phyloP scores from a whole-genome alignment of 1,140 invertebrate genomes.

The Papilio glaucus region DNA sequence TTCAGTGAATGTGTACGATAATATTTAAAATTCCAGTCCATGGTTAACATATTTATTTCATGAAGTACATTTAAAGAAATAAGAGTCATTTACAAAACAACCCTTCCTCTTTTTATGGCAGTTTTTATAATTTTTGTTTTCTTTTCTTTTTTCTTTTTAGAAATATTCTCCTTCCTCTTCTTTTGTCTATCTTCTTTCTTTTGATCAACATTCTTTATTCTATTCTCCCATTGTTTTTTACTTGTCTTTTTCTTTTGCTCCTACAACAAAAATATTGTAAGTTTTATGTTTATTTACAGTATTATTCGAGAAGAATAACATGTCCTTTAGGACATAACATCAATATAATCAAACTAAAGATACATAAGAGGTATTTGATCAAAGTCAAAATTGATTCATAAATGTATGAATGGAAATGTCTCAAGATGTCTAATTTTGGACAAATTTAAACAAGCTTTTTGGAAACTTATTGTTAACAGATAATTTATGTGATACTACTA shows the following conservation, averaged over 20 bases:
- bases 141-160: slow-evolving; percentile 77
- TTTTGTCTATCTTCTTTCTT: slow-evolving; percentile 72
- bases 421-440: too few relatives aligned
- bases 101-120: slow-evolving; percentile 68
- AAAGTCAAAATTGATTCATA: too few relatives aligned
- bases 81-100: slow-evolving; percentile 61
- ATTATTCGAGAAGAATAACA: not conserved
- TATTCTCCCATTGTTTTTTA: slow-evolving; percentile 74
- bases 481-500: too few relatives aligned
- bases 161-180: slow-evolving; percentile 74
- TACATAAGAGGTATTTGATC: too few relatives aligned
- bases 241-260: slow-evolving; percentile 77
- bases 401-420: too few relatives aligned
- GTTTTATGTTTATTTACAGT: not conserved
- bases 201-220: slow-evolving; percentile 67
- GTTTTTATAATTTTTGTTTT: slow-evolving; percentile 73
- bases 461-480: too few relatives aligned
- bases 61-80: not conserved
- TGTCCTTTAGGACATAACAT: too few relatives aligned
- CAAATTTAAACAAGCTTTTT: too few relatives aligned
- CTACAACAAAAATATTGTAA: slow-evolving; percentile 51
- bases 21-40: not conserved
- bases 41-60: not conserved
- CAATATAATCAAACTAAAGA: too few relatives aligned
- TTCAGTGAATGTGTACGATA: not conserved